phyloP scores from a whole-genome alignment of 2,113 vertebrate genomes.

The Meleagris gallopavo region DNA sequence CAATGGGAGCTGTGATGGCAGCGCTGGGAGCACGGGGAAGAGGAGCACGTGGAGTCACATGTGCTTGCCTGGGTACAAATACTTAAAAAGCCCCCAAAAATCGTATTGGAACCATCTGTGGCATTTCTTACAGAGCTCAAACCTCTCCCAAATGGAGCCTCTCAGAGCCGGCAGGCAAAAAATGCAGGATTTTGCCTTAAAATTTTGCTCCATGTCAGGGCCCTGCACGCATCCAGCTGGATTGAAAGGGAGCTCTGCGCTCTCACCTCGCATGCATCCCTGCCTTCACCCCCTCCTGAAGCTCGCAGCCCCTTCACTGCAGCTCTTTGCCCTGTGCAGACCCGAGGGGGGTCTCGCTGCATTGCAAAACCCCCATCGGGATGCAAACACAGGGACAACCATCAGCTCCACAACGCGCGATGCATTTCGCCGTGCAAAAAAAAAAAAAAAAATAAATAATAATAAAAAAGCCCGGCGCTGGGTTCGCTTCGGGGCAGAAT shows the following conservation, averaged over 20 bases:
- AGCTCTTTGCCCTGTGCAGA: background rate
- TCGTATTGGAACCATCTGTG: fast-evolving
- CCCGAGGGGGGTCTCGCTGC: background rate
- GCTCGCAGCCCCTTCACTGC: background rate
- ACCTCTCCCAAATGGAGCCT: fast-evolving
- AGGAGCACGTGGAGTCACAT: fast-evolving
- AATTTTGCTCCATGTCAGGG: fast-evolving
- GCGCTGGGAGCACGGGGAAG: background rate
- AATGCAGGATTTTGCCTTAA: background rate
- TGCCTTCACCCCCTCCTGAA: background rate
- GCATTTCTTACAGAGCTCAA: background rate
- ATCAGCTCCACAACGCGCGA: background rate
- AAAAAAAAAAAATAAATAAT: no score
- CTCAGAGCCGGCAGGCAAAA: background rate
- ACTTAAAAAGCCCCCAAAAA: background rate
- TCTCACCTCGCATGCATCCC: fast-evolving
- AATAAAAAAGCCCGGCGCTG: background rate
- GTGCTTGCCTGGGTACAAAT: fast-evolving
- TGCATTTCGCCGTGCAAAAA: background rate
- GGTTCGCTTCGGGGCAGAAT: background rate
- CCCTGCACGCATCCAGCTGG: no score
- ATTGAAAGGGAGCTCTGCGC: fast-evolving
- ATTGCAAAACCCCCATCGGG: background rate
- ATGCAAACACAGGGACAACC: background rate
- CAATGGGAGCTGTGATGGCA: fast-evolving